Evolutionary conservation across 2,113 vertebrate species (phyloP).

Genomic region (Xenopus borealis): DNA sequence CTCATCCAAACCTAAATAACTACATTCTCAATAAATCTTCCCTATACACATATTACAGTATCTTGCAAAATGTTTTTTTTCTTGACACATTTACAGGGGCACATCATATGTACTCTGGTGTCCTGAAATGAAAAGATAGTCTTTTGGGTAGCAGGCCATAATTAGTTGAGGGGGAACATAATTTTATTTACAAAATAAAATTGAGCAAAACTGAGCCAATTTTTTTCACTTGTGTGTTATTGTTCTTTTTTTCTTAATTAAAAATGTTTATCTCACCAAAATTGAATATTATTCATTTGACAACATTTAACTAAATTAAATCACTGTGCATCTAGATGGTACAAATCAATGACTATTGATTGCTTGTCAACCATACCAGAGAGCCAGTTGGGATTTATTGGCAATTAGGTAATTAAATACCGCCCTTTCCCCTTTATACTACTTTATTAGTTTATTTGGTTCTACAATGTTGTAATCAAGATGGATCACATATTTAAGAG

Average conservation of each 20-base stretch:
- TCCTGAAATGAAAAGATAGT: no score
- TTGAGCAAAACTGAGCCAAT: no score
- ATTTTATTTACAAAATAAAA: no score
- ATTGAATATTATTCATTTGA: constrained; percentile 35
- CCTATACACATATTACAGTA: no score
- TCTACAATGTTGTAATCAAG: constrained; percentile 62
- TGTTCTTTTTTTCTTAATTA: constrained; percentile 22
- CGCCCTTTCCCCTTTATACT: constrained; percentile 48
- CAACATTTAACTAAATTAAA: constrained; percentile 22
- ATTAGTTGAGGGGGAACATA: no score
- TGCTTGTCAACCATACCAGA: constrained; percentile 50
- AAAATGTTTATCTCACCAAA: constrained; percentile 27
- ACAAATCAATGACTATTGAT: constrained; percentile 48
- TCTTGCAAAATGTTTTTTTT: no score
- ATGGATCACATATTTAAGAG: constrained; percentile 59
- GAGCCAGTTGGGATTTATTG: constrained; percentile 58
- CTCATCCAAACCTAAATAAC: no score
- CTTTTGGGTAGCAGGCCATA: no score
- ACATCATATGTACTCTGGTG: no score
- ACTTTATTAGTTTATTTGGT: constrained; percentile 54
- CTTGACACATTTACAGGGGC: no score
- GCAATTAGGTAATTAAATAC: constrained; percentile 66
- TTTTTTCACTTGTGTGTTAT: neutral
- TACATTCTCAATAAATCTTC: no score
- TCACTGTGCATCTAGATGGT: constrained; percentile 48